Evolutionary conservation across 2,797 vertebrate species (phyloP).

Genomic region (Poecilia wingei): DNA sequence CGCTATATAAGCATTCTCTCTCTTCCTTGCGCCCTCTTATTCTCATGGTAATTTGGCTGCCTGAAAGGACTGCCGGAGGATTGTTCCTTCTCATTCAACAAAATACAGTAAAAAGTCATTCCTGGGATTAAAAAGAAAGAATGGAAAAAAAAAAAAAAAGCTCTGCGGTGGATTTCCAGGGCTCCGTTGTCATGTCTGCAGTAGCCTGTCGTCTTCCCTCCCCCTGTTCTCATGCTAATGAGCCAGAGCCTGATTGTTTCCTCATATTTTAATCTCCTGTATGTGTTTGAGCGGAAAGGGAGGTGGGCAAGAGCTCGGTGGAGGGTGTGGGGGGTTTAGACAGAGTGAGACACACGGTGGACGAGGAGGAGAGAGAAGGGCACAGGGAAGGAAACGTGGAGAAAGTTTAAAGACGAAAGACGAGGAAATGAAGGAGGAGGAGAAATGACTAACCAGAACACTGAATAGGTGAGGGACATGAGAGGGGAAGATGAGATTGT

Average conservation of each 20-base stretch:
- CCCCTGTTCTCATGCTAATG: conserved; percentile 84
- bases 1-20: conserved; percentile 75
- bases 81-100: conserved; percentile 79
- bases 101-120: conserved; percentile 84
- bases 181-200: conserved; percentile 69
- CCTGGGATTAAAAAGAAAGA: conserved; percentile 72
- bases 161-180: conserved; percentile 73
- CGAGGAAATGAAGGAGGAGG: conserved; percentile 24
- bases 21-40: conserved; percentile 72
- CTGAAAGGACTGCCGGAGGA: conserved; percentile 73
- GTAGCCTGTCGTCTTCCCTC: conserved; percentile 54
- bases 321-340: conserved; percentile 17
- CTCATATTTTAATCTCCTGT: conserved; percentile 84
- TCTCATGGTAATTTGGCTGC: conserved; percentile 83
- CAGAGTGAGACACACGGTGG: conserved; percentile 43
- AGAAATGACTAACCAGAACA: conserved; percentile 43
- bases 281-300: conserved; percentile 37
- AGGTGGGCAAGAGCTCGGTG: conserved; percentile 38
- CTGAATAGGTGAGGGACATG: conserved; percentile 20
- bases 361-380: conserved; percentile 37
- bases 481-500: conserved; percentile 43
- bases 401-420: conserved; percentile 24
- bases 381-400: conserved; percentile 28
- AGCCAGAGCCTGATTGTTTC: conserved; percentile 82
- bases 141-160: conserved; percentile 57